phyloP scores from a whole-genome alignment of 1,140 invertebrate species.

The Tetragonula clypearis region DNA sequence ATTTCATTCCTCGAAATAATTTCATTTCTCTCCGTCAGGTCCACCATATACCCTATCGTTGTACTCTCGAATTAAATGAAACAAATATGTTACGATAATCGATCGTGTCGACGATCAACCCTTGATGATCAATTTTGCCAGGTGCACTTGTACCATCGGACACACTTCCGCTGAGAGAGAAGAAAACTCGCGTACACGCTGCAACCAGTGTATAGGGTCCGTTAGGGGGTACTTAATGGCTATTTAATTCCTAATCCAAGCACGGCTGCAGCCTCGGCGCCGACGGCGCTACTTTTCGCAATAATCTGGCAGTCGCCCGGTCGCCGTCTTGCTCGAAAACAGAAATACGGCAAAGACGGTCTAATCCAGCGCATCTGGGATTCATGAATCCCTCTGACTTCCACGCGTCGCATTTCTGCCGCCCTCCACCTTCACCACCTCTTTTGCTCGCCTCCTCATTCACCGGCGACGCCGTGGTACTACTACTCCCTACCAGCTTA shows the following conservation, averaged over 20 bases:
- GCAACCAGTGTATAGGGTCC: constrained; percentile 12
- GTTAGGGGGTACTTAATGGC: constrained; percentile 66
- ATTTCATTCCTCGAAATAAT: too few relatives aligned
- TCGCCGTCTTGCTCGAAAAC: constrained; percentile 73
- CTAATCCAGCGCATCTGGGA: constrained; percentile 80
- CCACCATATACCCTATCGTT: background rate
- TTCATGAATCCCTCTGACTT: constrained; percentile 78
- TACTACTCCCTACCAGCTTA: constrained; percentile 54
- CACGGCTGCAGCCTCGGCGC: constrained; percentile 2
- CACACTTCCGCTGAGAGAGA: constrained; percentile 26
- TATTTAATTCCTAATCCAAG: constrained; percentile 72
- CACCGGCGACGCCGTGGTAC: constrained; percentile 45
- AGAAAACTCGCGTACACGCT: constrained; percentile 38
- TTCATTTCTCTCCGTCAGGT: background rate
- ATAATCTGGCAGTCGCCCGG: constrained; percentile 67
- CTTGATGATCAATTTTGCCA: background rate
- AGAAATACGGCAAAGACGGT: constrained; percentile 76
- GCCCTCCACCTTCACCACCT: constrained; percentile 57
- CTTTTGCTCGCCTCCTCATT: constrained; percentile 49
- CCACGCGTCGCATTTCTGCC: constrained; percentile 53
- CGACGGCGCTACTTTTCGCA: constrained; percentile 68
- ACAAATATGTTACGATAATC: background rate
- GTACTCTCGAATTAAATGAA: background rate
- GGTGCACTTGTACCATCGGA: background rate
- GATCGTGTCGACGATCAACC: background rate